These are phyloP conservation scores for Sebastes kiyomatsui DNA, from an alignment of 2,797 vertebrate species.

Conservation along the genomic window DNA sequence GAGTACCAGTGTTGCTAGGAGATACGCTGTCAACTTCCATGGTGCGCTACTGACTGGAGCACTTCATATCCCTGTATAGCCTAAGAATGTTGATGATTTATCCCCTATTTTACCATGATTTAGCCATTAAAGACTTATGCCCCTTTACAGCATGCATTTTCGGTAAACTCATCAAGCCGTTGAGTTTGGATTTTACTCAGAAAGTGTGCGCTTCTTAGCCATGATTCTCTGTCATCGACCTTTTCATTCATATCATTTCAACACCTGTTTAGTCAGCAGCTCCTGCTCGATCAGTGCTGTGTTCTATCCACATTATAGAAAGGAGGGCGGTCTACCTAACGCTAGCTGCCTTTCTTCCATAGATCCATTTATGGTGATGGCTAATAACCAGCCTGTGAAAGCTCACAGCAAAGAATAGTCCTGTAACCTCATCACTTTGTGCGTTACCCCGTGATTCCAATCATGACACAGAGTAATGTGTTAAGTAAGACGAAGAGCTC, in stretches of 20 bases:
- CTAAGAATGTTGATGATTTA: not conserved
- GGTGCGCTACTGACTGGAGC: no score
- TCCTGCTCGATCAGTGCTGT: not conserved
- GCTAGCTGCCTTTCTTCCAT: not conserved
- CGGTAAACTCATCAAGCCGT: not conserved
- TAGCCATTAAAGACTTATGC: not conserved
- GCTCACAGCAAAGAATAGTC: not conserved
- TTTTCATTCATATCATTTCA: not conserved
- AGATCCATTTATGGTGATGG: not conserved
- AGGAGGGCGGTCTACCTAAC: not conserved
- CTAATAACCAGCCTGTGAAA: not conserved
- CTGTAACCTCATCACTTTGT: no score
- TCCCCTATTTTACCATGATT: not conserved
- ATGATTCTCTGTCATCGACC: not conserved
- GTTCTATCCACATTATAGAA: not conserved
- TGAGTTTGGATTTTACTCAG: not conserved
- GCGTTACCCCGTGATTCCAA: not conserved
- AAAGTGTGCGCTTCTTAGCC: not conserved
- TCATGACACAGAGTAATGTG: not conserved
- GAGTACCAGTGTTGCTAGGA: no score
- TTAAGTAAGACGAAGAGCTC: not conserved
- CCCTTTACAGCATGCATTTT: not conserved
- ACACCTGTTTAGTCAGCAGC: not conserved
- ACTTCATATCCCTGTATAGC: no score
- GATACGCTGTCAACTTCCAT: no score